Conservation (phyloP, 2,888 invertebrate species). For the Conomelus anceps region DNA sequence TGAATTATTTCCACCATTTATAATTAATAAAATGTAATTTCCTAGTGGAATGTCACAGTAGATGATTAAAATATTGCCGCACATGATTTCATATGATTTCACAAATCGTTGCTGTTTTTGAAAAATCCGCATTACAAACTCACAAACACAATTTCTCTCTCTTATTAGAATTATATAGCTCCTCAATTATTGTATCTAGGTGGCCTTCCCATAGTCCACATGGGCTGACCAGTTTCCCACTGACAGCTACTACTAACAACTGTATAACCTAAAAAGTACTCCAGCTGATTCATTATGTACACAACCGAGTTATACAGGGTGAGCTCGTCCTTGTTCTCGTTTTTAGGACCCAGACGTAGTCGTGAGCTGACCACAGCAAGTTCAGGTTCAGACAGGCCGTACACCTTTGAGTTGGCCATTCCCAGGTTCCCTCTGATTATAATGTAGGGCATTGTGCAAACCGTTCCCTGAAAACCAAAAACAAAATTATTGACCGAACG, state of each 20-base stretch:
- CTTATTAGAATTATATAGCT: background rate
- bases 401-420: constrained; percentile 36
- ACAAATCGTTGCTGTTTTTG: no score
- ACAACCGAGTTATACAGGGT: constrained; percentile 35
- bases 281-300: constrained; percentile 35
- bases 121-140: no score
- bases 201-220: constrained; percentile 31
- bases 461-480: no score
- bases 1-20: no score
- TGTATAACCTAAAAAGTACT: constrained; percentile 34
- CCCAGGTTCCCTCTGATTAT: constrained; percentile 35
- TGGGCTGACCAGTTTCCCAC: constrained; percentile 29
- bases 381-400: constrained; percentile 33
- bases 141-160: no score
- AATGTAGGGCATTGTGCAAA: constrained; percentile 37
- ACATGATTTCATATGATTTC: no score
- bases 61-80: no score
- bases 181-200: background rate
- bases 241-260: constrained; percentile 31
- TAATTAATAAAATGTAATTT: no score
- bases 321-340: constrained; percentile 33
- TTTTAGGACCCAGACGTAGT: constrained; percentile 32
- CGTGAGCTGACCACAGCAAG: constrained; percentile 24
- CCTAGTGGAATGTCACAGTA: no score
- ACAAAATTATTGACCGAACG: no score